Evolutionary conservation across 2,113 vertebrate species (phyloP), one percentile per base, ranked within the genome.

Genomic region (Philantomba maxwellii): DNA sequence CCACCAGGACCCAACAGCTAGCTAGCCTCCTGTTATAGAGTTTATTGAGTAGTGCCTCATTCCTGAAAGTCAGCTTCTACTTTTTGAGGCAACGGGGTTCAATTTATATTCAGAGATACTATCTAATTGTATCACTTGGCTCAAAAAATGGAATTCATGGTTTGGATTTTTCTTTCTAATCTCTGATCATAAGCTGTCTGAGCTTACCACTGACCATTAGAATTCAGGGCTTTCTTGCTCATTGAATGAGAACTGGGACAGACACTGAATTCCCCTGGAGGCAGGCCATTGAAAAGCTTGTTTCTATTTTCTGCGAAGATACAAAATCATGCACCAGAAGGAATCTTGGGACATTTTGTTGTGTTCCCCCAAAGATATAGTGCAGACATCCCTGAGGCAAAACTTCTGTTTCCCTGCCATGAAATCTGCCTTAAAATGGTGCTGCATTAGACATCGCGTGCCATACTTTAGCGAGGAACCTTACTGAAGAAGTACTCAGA

Each of bases 11-110:
- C 49, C 78, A 4, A 36, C 49, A 36, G 30, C 78, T 12, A 53
- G 49, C 9, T 19, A 75, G 70, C 30, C 17, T 17, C 39, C 28
- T 6, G 0, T 19, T 28, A 10, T 3, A 4, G 2, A 16, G 25
- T 43, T 57, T 82, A 15, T 60, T 6, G 6, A 3, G 1, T 5
- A 14, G 23, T 21, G 13, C 6, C 23, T 39, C n/a, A 1, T 51
- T 47, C 55, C 28, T 7, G 30, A 21, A 2, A 45, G 23, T n/a
- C 33, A 21, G 10, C 39, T 51, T 47, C 87, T n/a, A 2, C 16
- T 51, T 19, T 57, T 15, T 45, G 47, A 26, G 36, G 51, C 21
- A 36, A 30, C 7, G 2, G 64, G 49, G 23, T 75, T 4, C 39
- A 75, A 75, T 26, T 75, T 75, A 15, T 43, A 75, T 75, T 75